These are phyloP conservation scores for Cerastis leucographa DNA, from an alignment of 2,888 invertebrate species.

Conservation along the genomic window DNA sequence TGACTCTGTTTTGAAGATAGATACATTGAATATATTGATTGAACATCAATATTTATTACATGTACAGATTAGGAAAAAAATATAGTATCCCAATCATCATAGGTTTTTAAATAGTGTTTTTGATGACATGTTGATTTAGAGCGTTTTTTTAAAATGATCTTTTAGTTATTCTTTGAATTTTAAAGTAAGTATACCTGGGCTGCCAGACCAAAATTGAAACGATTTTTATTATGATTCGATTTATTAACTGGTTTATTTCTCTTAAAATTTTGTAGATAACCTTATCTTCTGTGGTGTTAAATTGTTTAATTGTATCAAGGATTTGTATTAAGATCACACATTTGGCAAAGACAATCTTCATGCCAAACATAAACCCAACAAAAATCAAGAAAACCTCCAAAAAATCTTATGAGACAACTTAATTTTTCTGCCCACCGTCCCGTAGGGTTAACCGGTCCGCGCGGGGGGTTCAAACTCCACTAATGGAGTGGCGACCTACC, in stretches of 20 bases:
- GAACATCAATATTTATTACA: neutral
- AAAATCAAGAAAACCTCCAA: slow-evolving; percentile 8
- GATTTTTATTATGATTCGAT: neutral
- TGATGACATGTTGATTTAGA: neutral
- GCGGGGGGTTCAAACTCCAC: slow-evolving; percentile 80
- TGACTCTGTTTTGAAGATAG: neutral
- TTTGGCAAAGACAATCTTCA: neutral
- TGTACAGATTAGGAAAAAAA: neutral
- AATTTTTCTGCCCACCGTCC: slow-evolving; percentile 78
- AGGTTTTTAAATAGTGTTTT: neutral
- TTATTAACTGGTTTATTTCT: neutral
- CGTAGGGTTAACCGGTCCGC: slow-evolving; percentile 81
- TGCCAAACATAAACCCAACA: neutral
- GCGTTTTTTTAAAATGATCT: neutral
- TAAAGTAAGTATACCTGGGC: neutral
- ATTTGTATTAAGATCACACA: neutral
- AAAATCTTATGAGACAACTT: slow-evolving; percentile 28
- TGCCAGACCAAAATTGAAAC: neutral
- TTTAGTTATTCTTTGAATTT: neutral
- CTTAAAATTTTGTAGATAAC: neutral
- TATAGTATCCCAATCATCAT: neutral
- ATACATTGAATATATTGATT: neutral
- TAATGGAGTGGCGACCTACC: slow-evolving; percentile 84
- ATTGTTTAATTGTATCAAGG: neutral
- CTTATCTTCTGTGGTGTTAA: neutral